A percentile compares a stretch with the other conserved stretches of the same genome.
These are phyloP conservation scores for Orthosia gracilis DNA, from an alignment of 2,888 invertebrate species.

Conservation along the genomic window DNA sequence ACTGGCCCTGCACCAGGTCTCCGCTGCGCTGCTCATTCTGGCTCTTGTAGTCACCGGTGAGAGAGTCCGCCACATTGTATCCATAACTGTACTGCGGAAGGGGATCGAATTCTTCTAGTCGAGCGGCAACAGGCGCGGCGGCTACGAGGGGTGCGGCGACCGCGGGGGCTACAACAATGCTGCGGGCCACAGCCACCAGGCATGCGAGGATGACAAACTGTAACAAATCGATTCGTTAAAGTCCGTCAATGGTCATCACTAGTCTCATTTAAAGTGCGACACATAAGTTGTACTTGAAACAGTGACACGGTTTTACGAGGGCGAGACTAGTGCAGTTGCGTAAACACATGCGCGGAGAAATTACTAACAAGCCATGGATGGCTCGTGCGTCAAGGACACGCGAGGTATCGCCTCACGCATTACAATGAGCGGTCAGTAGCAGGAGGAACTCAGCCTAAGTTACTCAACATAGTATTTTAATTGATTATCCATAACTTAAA, in stretches of 20 bases:
- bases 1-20: conserved; percentile 88
- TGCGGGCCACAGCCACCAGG: conserved; percentile 81
- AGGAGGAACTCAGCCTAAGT: not conserved
- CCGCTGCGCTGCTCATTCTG: conserved; percentile 90
- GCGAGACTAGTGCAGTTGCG: conserved; percentile 84
- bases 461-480: conserved; percentile 6
- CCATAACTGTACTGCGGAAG: conserved; percentile 91
- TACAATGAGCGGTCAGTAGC: conserved; percentile 71
- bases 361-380: conserved; percentile 85
- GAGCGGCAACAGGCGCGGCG: conserved; percentile 79
- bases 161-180: conserved; percentile 79
- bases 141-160: conserved; percentile 74
- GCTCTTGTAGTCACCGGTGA: conserved; percentile 88
- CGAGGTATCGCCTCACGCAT: conserved; percentile 75
- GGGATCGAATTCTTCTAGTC: conserved; percentile 89
- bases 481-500: conserved; percentile 5
- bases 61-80: conserved; percentile 85
- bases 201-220: conserved; percentile 87
- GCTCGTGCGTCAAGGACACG: conserved; percentile 83
- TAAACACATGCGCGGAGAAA: conserved; percentile 84
- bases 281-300: conserved; percentile 86
- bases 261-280: conserved; percentile 66
- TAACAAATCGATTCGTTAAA: conserved; percentile 64
- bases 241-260: conserved; percentile 58
- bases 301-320: conserved; percentile 87